Conservation (phyloP, 2,888 invertebrate species). For the Tiliacea citrago region DNA sequence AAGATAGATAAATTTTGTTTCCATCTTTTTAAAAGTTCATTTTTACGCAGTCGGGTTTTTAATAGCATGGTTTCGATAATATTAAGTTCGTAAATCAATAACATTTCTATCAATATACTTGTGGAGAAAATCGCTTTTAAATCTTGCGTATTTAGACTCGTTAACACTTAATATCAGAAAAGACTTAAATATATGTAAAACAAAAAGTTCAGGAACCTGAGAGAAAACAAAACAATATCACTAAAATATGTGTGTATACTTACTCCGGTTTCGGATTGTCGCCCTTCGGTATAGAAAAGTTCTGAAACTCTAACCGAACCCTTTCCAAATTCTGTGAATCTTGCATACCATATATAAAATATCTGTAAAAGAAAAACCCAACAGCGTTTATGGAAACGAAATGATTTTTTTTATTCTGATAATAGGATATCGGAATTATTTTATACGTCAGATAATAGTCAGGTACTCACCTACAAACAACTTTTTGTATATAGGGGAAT, state of each 20-base stretch:
- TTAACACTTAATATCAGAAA: background rate
- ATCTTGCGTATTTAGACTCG: background rate
- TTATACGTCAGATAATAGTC: background rate
- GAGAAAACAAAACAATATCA: background rate
- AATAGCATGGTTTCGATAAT: background rate
- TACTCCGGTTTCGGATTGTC: conserved; percentile 94
- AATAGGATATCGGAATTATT: background rate
- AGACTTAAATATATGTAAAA: background rate
- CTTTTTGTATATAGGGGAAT: conserved; percentile 98
- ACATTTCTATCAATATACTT: background rate
- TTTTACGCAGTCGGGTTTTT: no score
- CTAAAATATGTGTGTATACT: conserved; percentile 81
- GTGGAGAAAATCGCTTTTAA: background rate
- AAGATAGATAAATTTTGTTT: no score
- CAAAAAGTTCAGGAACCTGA: background rate
- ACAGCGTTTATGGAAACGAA: background rate
- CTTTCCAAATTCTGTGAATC: conserved; percentile 99
- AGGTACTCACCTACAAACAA: conserved; percentile 95
- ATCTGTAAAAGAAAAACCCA: conserved; percentile 87
- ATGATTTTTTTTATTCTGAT: background rate
- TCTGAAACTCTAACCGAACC: conserved; percentile 96
- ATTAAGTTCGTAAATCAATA: background rate
- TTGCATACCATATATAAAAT: conserved; percentile 99
- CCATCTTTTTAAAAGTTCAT: no score
- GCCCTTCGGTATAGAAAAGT: conserved; percentile 97